phyloP scores from a whole-genome alignment of 2,797 vertebrate species.

The Graptemys geographica region DNA sequence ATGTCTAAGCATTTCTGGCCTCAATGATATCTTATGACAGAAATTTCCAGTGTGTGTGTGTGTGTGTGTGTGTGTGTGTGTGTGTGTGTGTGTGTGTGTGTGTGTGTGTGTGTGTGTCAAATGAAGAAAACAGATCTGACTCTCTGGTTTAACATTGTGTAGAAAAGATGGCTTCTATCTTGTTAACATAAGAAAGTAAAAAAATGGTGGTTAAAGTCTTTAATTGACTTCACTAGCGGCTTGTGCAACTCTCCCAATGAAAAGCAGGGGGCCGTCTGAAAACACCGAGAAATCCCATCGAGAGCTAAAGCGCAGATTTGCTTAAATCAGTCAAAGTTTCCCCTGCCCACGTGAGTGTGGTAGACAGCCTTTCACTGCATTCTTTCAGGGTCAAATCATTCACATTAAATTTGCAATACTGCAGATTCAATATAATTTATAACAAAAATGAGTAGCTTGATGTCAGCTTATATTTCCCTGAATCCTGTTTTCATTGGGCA shows the following conservation, averaged over 20 bases:
- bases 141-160: neutral
- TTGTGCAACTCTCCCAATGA: neutral
- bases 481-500: slow-evolving; percentile 67
- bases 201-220: neutral
- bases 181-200: neutral
- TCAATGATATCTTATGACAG: accelerated
- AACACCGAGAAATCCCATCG: slow-evolving; percentile 40
- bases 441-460: slow-evolving; percentile 57
- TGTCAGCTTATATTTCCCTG: slow-evolving; percentile 64
- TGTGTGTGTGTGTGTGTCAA: too few species aligned
- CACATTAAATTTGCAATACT: slow-evolving; percentile 44
- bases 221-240: slow-evolving; percentile 11
- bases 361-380: slow-evolving; percentile 51
- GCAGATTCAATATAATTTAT: slow-evolving; percentile 58
- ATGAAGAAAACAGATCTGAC: slow-evolving; percentile 5
- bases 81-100: too few species aligned
- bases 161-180: neutral
- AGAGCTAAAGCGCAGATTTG: neutral
- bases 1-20: neutral
- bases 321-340: slow-evolving; percentile 21
- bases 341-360: neutral
- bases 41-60: neutral
- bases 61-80: too few species aligned
- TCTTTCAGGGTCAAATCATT: slow-evolving; percentile 51
- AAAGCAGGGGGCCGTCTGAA: slow-evolving; percentile 29